A percentile compares a stretch with the other conserved stretches of the same genome.
phyloP scores from a whole-genome alignment of 2,797 vertebrate genomes.

The Poeciliopsis infans region DNA sequence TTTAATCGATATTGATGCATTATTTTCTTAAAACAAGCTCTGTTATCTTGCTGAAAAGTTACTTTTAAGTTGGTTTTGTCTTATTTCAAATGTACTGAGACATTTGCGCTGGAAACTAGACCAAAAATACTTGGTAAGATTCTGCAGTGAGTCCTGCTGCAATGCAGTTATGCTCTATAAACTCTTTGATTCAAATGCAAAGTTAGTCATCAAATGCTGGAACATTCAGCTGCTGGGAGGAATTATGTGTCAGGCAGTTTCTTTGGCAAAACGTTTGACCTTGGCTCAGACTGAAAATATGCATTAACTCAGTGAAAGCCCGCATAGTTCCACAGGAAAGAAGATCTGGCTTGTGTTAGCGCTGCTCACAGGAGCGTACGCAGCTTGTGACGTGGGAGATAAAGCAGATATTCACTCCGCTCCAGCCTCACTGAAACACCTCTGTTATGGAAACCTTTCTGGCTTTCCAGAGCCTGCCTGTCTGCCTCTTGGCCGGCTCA shows the following conservation, averaged over 20 bases:
- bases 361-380: constrained; percentile 45
- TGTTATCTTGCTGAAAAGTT: too few relatives aligned
- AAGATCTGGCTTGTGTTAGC: constrained; percentile 72
- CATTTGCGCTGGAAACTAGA: too few relatives aligned
- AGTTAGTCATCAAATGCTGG: constrained; percentile 65
- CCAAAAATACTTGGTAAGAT: too few relatives aligned
- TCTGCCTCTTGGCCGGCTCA: constrained; percentile 45
- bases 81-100: too few relatives aligned
- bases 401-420: constrained; percentile 70
- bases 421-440: constrained; percentile 66
- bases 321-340: constrained; percentile 70
- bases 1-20: too few relatives aligned
- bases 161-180: constrained; percentile 55
- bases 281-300: constrained; percentile 73
- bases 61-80: too few relatives aligned
- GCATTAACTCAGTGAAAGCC: constrained; percentile 71
- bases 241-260: constrained; percentile 66
- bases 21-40: too few relatives aligned
- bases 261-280: constrained; percentile 69
- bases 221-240: constrained; percentile 67
- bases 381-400: constrained; percentile 57
- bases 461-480: constrained; percentile 19
- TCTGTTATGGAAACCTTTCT: constrained; percentile 33
- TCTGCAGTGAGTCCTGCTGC: constrained; percentile 15
- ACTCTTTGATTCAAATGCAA: constrained; percentile 64